phyloP scores from a whole-genome alignment of 30 jellyfish, hydroid and myxozoan species.

The Aurelia coerulea region DNA sequence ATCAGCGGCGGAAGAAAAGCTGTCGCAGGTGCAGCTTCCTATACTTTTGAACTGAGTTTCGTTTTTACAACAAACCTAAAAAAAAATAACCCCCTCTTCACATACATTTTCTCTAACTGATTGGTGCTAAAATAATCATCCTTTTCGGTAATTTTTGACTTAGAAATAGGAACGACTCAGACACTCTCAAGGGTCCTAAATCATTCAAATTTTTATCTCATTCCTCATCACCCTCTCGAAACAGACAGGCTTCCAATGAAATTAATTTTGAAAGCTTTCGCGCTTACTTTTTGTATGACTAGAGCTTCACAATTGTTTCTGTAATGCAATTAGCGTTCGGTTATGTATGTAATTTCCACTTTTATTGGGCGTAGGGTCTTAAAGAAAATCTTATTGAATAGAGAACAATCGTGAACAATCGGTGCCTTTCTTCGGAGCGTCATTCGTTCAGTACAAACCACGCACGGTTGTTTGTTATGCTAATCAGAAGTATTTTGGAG shows the following conservation, averaged over 20 bases:
- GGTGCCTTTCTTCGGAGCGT: background rate
- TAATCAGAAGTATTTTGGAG: slow-evolving; percentile 21
- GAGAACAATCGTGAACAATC: slow-evolving; percentile 22
- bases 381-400: slow-evolving; percentile 32
- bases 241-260: background rate
- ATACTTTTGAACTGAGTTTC: too few species aligned
- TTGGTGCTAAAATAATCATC: too few species aligned
- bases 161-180: too few species aligned
- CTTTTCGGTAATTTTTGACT: too few species aligned
- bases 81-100: too few species aligned
- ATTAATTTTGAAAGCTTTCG: background rate
- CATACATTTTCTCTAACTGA: too few species aligned
- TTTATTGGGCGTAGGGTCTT: slow-evolving; percentile 44
- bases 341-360: slow-evolving; percentile 41
- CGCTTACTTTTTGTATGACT: slow-evolving; percentile 40
- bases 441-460: slow-evolving; percentile 43
- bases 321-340: slow-evolving; percentile 42
- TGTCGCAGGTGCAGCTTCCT: too few species aligned
- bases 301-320: slow-evolving; percentile 32
- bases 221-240: background rate
- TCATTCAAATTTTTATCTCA: background rate
- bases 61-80: too few species aligned
- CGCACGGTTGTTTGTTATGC: slow-evolving; percentile 52
- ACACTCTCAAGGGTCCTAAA: too few species aligned
- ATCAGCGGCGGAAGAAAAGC: too few species aligned